Conservation (phyloP, 2,888 invertebrate species). For the Leptogaster cylindrica region DNA sequence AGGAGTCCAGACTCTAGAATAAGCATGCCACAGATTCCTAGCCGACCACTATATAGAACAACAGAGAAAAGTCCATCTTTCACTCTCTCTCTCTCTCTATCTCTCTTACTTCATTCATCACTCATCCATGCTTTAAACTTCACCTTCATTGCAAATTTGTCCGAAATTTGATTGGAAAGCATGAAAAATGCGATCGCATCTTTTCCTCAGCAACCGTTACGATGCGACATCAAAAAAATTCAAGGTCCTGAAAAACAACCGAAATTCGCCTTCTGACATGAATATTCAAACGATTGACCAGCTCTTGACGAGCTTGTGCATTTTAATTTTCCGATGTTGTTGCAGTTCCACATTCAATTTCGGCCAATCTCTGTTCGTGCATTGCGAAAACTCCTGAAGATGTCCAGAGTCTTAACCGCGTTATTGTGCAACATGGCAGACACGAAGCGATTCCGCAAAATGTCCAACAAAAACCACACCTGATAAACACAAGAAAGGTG, state of each 20-base stretch:
- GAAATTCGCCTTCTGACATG: slow-evolving; percentile 22
- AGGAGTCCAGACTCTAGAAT: too few relatives aligned
- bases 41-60: too few relatives aligned
- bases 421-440: slow-evolving; percentile 31
- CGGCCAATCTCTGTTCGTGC: slow-evolving; percentile 4
- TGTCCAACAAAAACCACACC: neutral
- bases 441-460: neutral
- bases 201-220: slow-evolving; percentile 28
- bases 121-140: too few relatives aligned
- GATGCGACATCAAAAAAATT: slow-evolving; percentile 16
- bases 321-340: slow-evolving; percentile 30
- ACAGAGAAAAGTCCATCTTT: neutral
- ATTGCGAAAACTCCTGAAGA: slow-evolving; percentile 1
- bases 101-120: neutral
- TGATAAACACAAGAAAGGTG: slow-evolving; percentile 12
- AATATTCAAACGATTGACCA: slow-evolving; percentile 38
- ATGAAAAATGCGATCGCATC: slow-evolving; percentile 34
- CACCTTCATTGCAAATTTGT: neutral
- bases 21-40: too few relatives aligned
- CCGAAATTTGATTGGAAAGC: neutral
- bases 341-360: slow-evolving; percentile 21
- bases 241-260: neutral
- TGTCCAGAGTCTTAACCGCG: slow-evolving; percentile 1
- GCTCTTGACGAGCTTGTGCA: slow-evolving; percentile 38
- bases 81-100: too few relatives aligned